Evolutionary conservation across 2,888 invertebrate genomes (phyloP).

Genomic region (Agrochola macilenta): DNA sequence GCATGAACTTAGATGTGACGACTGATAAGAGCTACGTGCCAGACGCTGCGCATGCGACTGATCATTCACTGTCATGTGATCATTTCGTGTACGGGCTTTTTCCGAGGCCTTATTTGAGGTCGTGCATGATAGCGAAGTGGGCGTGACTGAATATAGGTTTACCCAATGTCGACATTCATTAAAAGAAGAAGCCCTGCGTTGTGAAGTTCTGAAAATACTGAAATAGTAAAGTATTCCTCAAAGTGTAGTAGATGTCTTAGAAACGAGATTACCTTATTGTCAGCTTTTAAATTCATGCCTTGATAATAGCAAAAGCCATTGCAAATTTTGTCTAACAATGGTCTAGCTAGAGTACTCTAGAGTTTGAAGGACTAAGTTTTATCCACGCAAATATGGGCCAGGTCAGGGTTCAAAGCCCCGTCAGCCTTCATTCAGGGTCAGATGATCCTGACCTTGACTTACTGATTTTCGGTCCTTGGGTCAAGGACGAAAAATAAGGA

Average conservation of each 20-base stretch:
- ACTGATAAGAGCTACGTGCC: constrained; percentile 48
- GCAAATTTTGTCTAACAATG: not conserved
- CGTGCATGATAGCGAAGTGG: not conserved
- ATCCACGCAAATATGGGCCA: not conserved
- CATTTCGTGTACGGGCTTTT: constrained; percentile 25
- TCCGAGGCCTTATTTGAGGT: constrained; percentile 21
- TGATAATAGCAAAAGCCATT: not conserved
- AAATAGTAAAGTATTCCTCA: not conserved
- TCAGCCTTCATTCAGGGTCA: not conserved
- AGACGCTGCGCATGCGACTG: constrained; percentile 28
- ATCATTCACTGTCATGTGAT: constrained; percentile 32
- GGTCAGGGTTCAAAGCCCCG: not conserved
- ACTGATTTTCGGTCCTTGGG: not conserved
- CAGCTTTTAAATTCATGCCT: not conserved
- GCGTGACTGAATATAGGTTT: too few relatives aligned
- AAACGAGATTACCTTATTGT: not conserved
- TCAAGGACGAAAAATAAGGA: not conserved
- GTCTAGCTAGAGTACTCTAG: too few relatives aligned
- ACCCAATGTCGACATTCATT: not conserved
- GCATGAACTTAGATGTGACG: constrained; percentile 38
- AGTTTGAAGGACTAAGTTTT: not conserved
- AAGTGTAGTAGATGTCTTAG: not conserved
- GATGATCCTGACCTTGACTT: not conserved
- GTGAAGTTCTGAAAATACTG: not conserved
- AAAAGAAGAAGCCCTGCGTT: not conserved